Conservation (phyloP, 2,888 invertebrate genomes). For the Fragum fragum region DNA sequence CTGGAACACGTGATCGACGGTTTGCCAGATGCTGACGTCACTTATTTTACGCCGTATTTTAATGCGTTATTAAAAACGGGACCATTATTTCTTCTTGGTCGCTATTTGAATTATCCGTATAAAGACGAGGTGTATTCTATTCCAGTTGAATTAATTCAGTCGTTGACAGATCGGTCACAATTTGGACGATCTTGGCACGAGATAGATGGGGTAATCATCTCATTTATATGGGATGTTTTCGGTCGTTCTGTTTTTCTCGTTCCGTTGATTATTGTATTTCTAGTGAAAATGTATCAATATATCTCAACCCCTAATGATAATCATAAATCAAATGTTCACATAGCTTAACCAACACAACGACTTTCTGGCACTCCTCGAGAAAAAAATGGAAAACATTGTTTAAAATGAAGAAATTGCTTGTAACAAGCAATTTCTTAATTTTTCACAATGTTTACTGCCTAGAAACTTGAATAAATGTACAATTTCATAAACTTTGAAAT, state of each 20-base stretch:
- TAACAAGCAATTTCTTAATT: too few species aligned
- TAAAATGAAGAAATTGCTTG: too few species aligned
- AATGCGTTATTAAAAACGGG: constrained; percentile 42
- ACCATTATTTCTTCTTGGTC: constrained; percentile 39
- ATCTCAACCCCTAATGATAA: too few species aligned
- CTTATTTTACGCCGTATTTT: constrained; percentile 44
- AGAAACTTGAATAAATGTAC: too few species aligned
- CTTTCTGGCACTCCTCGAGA: too few species aligned
- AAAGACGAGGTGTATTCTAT: constrained; percentile 40
- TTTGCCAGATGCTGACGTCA: constrained; percentile 36
- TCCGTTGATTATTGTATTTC: too few species aligned
- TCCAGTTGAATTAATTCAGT: constrained; percentile 7
- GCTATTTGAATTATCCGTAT: constrained; percentile 46
- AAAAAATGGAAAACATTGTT: too few species aligned
- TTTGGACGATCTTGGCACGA: background rate
- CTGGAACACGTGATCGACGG: constrained; percentile 47
- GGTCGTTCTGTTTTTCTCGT: background rate
- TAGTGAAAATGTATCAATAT: too few species aligned
- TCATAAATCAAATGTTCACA: too few species aligned
- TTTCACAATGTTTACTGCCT: too few species aligned
- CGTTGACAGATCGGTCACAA: background rate
- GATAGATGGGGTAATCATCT: background rate
- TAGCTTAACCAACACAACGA: too few species aligned
- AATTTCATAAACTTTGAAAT: too few species aligned
- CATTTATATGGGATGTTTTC: background rate